Evolutionary conservation across 1,140 invertebrate genomes (phyloP).

Genomic region (Solenopsis invicta): DNA sequence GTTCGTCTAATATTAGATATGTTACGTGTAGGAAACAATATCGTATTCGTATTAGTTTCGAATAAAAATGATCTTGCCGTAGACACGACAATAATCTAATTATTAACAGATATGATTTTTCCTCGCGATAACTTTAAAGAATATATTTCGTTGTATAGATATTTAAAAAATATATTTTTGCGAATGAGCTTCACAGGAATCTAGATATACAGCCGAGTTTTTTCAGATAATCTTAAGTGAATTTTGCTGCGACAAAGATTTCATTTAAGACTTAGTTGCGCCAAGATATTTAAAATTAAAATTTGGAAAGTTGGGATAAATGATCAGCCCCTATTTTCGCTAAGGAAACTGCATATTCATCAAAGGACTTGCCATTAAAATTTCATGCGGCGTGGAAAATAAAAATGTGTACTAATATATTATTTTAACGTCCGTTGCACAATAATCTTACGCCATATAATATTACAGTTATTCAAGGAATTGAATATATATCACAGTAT

Average conservation of each 20-base stretch:
- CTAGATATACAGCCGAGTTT: constrained; percentile 22
- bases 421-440: constrained; percentile 4
- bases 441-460: background rate
- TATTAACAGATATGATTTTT: background rate
- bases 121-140: background rate
- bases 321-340: constrained; percentile 36
- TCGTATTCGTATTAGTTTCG: background rate
- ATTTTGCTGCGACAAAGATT: constrained; percentile 29
- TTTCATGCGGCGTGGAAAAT: constrained; percentile 34
- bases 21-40: background rate
- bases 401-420: constrained; percentile 5
- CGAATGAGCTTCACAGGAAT: constrained; percentile 20
- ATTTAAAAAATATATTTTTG: constrained; percentile 15
- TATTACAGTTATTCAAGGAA: background rate
- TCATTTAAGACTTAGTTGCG: constrained; percentile 31
- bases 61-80: background rate
- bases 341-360: constrained; percentile 53
- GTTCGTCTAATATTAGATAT: background rate
- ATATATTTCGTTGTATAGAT: background rate
- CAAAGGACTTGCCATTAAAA: constrained; percentile 32
- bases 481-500: background rate
- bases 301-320: constrained; percentile 53
- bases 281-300: constrained; percentile 53
- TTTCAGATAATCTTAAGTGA: constrained; percentile 11
- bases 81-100: background rate